Conservation (phyloP, 2,888 invertebrate species). For the Sesia bembeciformis region DNA sequence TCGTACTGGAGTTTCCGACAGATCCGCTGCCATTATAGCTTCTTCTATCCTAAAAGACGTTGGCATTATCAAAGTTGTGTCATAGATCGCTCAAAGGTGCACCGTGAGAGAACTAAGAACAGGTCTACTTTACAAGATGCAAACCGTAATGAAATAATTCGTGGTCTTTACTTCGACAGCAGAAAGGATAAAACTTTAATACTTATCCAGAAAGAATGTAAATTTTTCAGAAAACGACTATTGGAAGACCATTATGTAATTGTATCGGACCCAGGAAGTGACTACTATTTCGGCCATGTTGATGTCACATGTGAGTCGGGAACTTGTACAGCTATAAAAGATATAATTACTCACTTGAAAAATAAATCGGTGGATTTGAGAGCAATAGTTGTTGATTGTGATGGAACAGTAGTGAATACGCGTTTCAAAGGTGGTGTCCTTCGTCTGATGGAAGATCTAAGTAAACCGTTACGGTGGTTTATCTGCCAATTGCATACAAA, state of each 20-base stretch:
- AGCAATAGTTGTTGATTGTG: background rate
- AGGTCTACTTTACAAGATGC: constrained; percentile 2
- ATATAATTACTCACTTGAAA: background rate
- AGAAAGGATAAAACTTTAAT: background rate
- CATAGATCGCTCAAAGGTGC: constrained; percentile 7
- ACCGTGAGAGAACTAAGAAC: constrained; percentile 1
- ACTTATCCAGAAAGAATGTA: constrained; percentile 1
- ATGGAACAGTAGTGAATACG: background rate
- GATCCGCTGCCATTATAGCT: constrained; percentile 8
- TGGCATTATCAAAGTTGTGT: constrained; percentile 1
- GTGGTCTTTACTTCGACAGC: background rate
- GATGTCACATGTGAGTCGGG: background rate
- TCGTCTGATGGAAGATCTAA: background rate
- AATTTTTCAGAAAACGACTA: constrained; percentile 3
- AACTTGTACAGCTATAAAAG: background rate
- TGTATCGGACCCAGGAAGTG: background rate
- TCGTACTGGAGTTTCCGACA: constrained; percentile 9
- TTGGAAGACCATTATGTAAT: background rate
- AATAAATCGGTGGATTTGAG: background rate
- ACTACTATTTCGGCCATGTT: background rate
- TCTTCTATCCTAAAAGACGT: constrained; percentile 7
- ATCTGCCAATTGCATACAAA: constrained; percentile 3
- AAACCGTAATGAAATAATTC: constrained; percentile 1
- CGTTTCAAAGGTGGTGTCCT: background rate
- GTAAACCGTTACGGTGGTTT: background rate